These are phyloP conservation scores for Poecile atricapillus DNA, from an alignment of 2,113 vertebrate species.

Conservation along the genomic window DNA sequence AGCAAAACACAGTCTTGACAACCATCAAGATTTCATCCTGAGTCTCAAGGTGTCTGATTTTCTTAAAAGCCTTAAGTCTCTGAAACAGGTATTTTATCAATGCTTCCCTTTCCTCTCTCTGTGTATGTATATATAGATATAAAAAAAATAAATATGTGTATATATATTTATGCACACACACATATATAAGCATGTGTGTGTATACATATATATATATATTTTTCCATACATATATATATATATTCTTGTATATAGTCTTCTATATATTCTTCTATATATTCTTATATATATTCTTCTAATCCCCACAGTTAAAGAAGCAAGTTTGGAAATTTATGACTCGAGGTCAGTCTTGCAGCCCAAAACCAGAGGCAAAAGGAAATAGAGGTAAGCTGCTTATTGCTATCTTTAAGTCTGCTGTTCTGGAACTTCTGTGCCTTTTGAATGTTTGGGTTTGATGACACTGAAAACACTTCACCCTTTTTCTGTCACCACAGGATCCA, in stretches of 20 bases:
- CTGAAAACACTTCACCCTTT: background rate
- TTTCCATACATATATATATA: background rate
- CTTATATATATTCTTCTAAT: background rate
- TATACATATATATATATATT: background rate
- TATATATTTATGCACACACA: no score
- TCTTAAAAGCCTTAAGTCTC: background rate
- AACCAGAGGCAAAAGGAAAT: background rate
- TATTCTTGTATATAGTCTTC: no score
- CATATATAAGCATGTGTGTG: no score
- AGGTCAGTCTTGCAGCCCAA: background rate
- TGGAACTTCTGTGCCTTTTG: background rate
- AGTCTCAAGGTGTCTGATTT: background rate
- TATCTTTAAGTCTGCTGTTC: background rate
- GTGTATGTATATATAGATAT: rapidly evolving
- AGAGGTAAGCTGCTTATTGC: background rate
- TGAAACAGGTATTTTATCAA: background rate
- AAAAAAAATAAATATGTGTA: background rate
- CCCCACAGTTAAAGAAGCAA: background rate
- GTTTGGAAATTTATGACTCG: background rate
- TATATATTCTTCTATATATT: no score
- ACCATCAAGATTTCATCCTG: background rate
- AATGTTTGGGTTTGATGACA: background rate
- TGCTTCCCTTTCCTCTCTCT: background rate
- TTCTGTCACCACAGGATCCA: background rate
- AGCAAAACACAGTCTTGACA: background rate